Percentiles rank a stretch among this genome's conserved stretches.
phyloP scores from a whole-genome alignment of 2,113 vertebrate species.

The Thinocorus orbignyianus region DNA sequence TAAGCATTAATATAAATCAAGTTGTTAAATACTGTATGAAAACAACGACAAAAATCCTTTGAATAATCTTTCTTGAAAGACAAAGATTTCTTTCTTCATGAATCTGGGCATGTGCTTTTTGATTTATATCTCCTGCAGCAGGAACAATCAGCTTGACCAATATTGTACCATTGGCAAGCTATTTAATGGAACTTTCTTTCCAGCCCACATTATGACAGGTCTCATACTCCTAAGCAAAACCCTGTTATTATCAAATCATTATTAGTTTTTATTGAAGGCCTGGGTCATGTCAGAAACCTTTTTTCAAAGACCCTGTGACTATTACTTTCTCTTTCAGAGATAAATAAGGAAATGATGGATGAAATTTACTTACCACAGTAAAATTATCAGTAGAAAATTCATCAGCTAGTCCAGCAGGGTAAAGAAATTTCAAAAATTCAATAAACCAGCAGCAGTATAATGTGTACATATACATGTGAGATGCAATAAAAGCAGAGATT shows the following conservation, averaged over 20 bases:
- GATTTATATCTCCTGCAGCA: neutral
- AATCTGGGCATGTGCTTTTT: neutral
- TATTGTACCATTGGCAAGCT: neutral
- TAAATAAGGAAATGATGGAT: slow-evolving; percentile 41
- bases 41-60: neutral
- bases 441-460: neutral
- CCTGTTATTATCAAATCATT: neutral
- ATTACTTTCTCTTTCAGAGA: slow-evolving; percentile 2
- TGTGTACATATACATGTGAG: neutral
- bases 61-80: neutral
- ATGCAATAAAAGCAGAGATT: neutral
- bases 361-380: neutral
- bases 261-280: slow-evolving; percentile 5
- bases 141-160: neutral
- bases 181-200: neutral
- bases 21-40: neutral
- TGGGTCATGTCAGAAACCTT: neutral
- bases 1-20: neutral
- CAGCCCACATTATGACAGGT: neutral
- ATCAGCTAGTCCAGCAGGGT: neutral
- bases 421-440: slow-evolving; percentile 25
- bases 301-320: neutral
- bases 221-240: neutral
- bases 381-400: slow-evolving; percentile 4
- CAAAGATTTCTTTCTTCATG: neutral